Evolutionary conservation across 2,113 vertebrate genomes (phyloP).

Genomic region (Platysternon megacephalum): DNA sequence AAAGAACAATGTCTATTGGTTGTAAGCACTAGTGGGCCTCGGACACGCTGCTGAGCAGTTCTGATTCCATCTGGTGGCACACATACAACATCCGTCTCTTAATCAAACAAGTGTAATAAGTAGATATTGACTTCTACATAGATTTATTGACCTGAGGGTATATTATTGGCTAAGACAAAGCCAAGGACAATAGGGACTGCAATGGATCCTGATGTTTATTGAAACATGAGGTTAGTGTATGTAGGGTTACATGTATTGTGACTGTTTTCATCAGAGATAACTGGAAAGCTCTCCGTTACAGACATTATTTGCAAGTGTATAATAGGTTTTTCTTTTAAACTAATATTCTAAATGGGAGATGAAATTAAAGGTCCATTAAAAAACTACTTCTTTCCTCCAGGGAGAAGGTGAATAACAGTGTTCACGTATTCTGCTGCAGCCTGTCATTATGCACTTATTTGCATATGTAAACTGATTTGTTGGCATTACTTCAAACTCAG

Average conservation of each 20-base stretch:
- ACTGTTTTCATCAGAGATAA: conserved; percentile 7
- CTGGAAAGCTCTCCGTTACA: background rate
- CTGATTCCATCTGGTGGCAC: background rate
- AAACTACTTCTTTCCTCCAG: conserved; percentile 35
- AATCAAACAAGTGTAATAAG: conserved; percentile 14
- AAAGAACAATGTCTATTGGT: background rate
- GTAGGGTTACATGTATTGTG: background rate
- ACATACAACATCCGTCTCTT: background rate
- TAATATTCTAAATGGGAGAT: conserved; percentile 33
- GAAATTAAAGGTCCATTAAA: conserved; percentile 54
- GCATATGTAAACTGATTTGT: conserved; percentile 41
- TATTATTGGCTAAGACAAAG: conserved; percentile 11
- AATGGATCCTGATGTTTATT: conserved; percentile 21
- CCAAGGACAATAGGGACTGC: background rate
- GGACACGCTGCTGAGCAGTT: background rate
- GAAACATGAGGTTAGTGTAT: background rate
- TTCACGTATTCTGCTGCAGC: conserved; percentile 31
- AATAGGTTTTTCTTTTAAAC: conserved; percentile 24
- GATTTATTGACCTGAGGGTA: conserved; percentile 34
- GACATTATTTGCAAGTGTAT: background rate
- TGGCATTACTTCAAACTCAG: background rate
- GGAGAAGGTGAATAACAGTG: conserved; percentile 31
- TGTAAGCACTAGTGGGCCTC: rapidly evolving
- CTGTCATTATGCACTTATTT: conserved; percentile 35
- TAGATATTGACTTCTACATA: background rate